Conservation (phyloP, 2,113 vertebrate genomes). For the Noctilio leporinus region DNA sequence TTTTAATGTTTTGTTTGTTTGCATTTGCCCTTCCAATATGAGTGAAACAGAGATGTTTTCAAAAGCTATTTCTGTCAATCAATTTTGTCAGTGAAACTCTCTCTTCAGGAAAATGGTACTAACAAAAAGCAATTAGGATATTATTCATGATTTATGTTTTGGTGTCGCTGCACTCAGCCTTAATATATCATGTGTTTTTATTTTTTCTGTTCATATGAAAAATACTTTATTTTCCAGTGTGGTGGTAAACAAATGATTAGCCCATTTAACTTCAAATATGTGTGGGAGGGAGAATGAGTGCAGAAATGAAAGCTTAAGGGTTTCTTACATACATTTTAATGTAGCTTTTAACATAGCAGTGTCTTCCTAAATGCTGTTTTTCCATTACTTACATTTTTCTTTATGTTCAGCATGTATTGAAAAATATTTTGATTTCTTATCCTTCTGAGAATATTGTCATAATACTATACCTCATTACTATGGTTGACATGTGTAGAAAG, state of each 20-base stretch:
- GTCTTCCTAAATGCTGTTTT: background rate
- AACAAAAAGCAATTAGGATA: background rate
- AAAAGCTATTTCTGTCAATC: background rate
- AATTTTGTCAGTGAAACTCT: background rate
- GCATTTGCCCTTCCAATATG: background rate
- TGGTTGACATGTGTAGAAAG: background rate
- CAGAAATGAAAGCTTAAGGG: background rate
- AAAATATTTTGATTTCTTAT: background rate
- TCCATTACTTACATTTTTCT: background rate
- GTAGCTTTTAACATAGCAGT: background rate
- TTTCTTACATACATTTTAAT: background rate
- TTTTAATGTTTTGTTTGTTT: background rate
- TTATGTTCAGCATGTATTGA: background rate
- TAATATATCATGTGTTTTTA: background rate
- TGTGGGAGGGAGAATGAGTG: background rate
- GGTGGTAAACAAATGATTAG: background rate
- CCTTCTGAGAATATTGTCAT: background rate
- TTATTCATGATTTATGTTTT: background rate
- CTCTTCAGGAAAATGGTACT: background rate
- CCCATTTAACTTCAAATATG: background rate
- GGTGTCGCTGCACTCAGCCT: background rate
- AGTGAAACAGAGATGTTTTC: background rate
- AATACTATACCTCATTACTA: background rate
- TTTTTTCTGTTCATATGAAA: background rate
- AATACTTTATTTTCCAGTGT: background rate